Evolutionary conservation across 2,797 vertebrate genomes (phyloP).

Genomic region (Enteromius unitaeniatus): DNA sequence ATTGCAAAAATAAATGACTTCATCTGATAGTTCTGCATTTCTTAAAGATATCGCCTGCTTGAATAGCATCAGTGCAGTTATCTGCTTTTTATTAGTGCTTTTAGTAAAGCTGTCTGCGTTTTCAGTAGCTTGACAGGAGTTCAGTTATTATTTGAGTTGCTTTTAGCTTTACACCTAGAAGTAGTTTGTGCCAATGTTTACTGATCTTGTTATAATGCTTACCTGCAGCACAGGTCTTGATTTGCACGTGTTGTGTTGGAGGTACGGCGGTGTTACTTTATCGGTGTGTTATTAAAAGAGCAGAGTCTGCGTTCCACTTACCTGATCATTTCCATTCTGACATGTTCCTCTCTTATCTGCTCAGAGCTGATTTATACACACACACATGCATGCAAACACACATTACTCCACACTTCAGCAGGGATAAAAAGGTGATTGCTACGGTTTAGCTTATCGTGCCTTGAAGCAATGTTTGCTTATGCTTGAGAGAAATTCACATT

Average conservation of each 20-base stretch:
- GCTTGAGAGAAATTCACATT: conserved; percentile 16
- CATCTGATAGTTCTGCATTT: neutral
- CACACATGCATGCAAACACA: neutral
- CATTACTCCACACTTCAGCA: neutral
- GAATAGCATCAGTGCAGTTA: neutral
- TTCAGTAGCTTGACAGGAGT: neutral
- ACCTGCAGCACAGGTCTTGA: neutral
- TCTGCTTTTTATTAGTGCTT: neutral
- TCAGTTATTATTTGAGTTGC: neutral
- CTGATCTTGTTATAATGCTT: neutral
- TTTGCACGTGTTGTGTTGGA: neutral
- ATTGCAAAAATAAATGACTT: neutral
- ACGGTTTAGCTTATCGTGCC: neutral
- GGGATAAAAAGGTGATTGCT: conserved; percentile 2
- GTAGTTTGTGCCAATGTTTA: neutral
- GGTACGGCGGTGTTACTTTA: neutral
- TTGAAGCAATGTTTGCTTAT: neutral
- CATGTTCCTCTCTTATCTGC: conserved; percentile 12
- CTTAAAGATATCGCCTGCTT: neutral
- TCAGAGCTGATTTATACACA: neutral
- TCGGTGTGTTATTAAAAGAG: neutral
- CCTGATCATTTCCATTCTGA: conserved; percentile 15
- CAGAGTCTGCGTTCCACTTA: conserved; percentile 18
- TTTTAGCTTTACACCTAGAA: neutral
- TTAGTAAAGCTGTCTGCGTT: neutral